Conservation (phyloP, 2,797 vertebrate species). For the Sebastes kiyomatsui region DNA sequence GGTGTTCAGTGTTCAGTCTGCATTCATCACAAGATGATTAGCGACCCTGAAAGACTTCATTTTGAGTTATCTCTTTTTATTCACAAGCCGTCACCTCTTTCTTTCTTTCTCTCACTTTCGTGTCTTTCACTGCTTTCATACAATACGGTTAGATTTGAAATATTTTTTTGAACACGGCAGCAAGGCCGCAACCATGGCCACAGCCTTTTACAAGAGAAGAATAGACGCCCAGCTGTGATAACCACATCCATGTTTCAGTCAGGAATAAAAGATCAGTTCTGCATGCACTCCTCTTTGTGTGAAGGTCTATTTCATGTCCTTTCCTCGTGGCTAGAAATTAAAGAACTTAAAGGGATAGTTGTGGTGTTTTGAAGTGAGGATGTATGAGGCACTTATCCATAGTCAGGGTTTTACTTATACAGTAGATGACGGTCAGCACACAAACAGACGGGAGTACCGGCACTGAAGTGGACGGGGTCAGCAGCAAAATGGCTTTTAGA, state of each 20-base stretch:
- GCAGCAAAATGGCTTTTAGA: no score
- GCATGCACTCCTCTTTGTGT: not conserved
- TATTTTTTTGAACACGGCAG: not conserved
- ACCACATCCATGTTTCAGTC: not conserved
- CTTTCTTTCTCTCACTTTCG: not conserved
- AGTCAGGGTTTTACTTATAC: no score
- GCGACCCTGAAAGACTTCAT: not conserved
- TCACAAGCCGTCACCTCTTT: not conserved
- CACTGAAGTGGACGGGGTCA: no score
- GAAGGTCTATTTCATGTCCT: not conserved
- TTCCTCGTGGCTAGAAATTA: not conserved
- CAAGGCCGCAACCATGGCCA: not conserved
- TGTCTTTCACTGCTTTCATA: not conserved
- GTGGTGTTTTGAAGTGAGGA: no score
- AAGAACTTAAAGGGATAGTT: not conserved
- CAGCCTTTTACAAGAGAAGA: not conserved
- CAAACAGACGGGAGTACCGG: no score
- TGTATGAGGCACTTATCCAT: no score
- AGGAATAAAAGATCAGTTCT: not conserved
- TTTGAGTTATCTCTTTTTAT: not conserved
- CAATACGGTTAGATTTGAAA: not conserved
- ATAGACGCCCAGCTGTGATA: not conserved
- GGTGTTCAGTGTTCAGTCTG: not conserved
- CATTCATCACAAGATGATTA: conserved; percentile 2
- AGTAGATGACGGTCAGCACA: no score